These are phyloP conservation scores for Fissipunctia ypsillon DNA, from an alignment of 2,888 invertebrate species.

Conservation along the genomic window DNA sequence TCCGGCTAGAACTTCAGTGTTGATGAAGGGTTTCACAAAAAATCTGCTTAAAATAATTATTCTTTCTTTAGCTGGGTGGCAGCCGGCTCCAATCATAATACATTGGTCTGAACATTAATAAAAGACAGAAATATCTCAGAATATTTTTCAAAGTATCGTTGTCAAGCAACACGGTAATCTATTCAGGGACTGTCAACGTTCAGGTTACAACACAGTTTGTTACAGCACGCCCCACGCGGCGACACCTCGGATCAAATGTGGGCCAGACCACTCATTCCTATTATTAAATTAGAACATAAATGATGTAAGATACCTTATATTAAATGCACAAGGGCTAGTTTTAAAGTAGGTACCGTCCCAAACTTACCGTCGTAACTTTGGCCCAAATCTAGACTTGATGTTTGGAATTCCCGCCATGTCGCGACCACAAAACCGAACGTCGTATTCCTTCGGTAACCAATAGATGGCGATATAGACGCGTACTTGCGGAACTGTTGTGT, in stretches of 20 bases:
- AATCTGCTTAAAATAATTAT: not conserved
- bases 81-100: constrained; percentile 12
- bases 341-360: not conserved
- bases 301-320: constrained; percentile 19
- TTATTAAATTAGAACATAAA: constrained; percentile 45
- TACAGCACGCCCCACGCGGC: constrained; percentile 39
- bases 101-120: not conserved
- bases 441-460: too few relatives aligned
- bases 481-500: too few relatives aligned
- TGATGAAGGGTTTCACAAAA: constrained; percentile 8
- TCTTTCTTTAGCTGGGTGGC: constrained; percentile 7
- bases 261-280: constrained; percentile 39
- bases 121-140: not conserved
- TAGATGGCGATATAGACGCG: too few relatives aligned
- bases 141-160: constrained; percentile 20
- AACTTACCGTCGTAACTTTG: too few relatives aligned
- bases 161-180: constrained; percentile 25
- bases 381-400: too few relatives aligned
- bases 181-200: constrained; percentile 39
- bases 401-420: too few relatives aligned
- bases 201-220: constrained; percentile 39
- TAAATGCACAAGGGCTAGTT: not conserved
- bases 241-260: constrained; percentile 34
- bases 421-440: too few relatives aligned
- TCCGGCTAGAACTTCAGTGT: not conserved